A percentile compares a stretch with the other conserved stretches of the same genome.
Conservation (phyloP, 2,888 invertebrate species). For the Drosophila peninsularis region DNA sequence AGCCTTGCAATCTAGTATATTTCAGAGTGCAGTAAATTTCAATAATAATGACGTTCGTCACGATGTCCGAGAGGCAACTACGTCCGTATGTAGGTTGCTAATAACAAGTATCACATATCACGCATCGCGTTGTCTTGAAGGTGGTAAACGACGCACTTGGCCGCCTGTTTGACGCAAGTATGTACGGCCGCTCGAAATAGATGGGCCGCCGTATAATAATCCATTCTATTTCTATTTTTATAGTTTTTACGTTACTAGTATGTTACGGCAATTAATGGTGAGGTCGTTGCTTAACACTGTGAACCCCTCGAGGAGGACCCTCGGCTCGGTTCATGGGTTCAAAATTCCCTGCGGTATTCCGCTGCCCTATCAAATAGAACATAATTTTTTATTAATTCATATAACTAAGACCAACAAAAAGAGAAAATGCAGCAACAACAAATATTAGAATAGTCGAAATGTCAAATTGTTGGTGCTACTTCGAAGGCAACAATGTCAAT, state of each 20-base stretch:
- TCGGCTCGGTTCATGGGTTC: neutral
- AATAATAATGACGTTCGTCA: conserved; percentile 14
- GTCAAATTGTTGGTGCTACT: conserved; percentile 1
- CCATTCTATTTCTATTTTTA: conserved; percentile 42
- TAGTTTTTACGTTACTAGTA: conserved; percentile 29
- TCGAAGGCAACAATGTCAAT: conserved; percentile 15
- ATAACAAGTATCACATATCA: conserved; percentile 24
- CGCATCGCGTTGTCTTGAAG: conserved; percentile 10
- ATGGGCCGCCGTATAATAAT: conserved; percentile 39
- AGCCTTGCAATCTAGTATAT: neutral
- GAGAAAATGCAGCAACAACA: too few species aligned
- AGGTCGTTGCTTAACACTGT: conserved; percentile 20
- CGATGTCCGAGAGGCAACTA: neutral
- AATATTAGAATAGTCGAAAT: conserved; percentile 15
- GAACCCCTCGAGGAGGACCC: conserved; percentile 1
- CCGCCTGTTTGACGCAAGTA: conserved; percentile 38
- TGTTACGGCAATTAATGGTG: conserved; percentile 22
- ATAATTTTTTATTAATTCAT: conserved; percentile 15
- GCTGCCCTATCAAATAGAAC: neutral
- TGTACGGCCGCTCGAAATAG: conserved; percentile 50
- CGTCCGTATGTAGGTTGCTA: neutral
- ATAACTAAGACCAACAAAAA: neutral
- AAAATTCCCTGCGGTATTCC: neutral
- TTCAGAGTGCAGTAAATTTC: conserved; percentile 3
- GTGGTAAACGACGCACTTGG: conserved; percentile 34